These are phyloP conservation scores for Rallus limicola DNA, from an alignment of 2,113 vertebrate genomes.

Conservation along the genomic window DNA sequence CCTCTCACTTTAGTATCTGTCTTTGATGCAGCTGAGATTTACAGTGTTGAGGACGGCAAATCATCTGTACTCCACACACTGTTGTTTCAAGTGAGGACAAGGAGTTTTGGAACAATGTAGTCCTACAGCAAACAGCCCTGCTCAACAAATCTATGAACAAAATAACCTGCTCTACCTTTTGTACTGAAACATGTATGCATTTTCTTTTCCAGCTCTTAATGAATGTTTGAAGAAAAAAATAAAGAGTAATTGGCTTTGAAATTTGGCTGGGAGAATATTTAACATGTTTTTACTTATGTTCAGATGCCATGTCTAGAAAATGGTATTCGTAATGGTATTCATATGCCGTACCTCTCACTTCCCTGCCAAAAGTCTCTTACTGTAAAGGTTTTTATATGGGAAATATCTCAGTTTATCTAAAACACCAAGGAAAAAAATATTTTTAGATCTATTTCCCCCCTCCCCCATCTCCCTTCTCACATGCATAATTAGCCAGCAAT, in stretches of 20 bases:
- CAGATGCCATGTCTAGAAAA: conserved; percentile 10
- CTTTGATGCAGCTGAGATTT: conserved; percentile 20
- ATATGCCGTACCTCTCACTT: background rate
- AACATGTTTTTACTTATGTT: background rate
- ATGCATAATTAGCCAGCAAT: conserved; percentile 61
- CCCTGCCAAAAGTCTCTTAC: background rate
- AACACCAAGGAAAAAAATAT: background rate
- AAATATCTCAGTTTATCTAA: conserved; percentile 8
- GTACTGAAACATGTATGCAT: background rate
- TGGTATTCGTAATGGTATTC: conserved; percentile 1
- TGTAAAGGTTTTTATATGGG: background rate
- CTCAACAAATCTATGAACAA: background rate
- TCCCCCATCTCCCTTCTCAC: conserved; percentile 17
- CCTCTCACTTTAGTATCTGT: background rate
- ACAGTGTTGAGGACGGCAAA: background rate
- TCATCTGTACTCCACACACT: background rate
- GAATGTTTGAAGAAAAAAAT: background rate
- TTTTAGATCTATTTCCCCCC: conserved; percentile 30
- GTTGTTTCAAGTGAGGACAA: background rate
- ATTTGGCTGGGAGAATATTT: background rate
- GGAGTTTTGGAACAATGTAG: background rate
- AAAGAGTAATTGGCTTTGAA: conserved; percentile 23
- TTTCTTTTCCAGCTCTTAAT: background rate
- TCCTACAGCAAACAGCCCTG: background rate
- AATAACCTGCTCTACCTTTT: background rate